These are phyloP conservation scores for Doris montereyensis DNA, from an alignment of 2,888 invertebrate genomes.

Conservation along the genomic window DNA sequence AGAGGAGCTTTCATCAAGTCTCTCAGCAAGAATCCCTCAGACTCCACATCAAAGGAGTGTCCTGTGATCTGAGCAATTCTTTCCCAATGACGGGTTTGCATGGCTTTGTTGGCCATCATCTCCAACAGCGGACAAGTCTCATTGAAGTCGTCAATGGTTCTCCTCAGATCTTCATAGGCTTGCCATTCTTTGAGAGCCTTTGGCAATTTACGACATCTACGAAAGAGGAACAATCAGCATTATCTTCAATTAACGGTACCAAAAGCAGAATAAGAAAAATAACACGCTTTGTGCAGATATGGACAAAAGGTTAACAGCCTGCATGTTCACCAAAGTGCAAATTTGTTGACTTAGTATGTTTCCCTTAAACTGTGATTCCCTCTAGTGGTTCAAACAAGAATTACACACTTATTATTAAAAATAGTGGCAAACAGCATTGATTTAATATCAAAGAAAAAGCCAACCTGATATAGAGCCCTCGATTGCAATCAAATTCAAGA, in stretches of 20 bases:
- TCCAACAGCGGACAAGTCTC: constrained; percentile 97
- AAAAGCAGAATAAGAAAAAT: too few species aligned
- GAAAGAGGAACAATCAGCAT: too few species aligned
- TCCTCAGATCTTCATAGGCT: constrained; percentile 94
- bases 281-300: not conserved
- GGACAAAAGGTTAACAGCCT: not conserved
- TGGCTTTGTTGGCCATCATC: constrained; percentile 96
- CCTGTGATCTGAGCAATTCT: constrained; percentile 91
- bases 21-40: constrained; percentile 93
- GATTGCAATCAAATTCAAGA: too few species aligned
- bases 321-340: too few species aligned
- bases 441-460: too few species aligned
- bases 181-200: constrained; percentile 95
- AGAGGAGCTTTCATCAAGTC: constrained; percentile 95
- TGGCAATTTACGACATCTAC: constrained; percentile 91
- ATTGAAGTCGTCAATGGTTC: constrained; percentile 97
- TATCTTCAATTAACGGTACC: too few species aligned
- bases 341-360: too few species aligned
- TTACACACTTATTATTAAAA: too few species aligned
- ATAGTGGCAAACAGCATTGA: too few species aligned
- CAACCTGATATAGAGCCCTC: too few species aligned
- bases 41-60: constrained; percentile 91
- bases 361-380: too few species aligned
- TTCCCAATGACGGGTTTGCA: constrained; percentile 98
- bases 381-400: too few species aligned